These are phyloP conservation scores for Temnothorax ravouxi DNA, from an alignment of 2,888 invertebrate species.

Conservation along the genomic window DNA sequence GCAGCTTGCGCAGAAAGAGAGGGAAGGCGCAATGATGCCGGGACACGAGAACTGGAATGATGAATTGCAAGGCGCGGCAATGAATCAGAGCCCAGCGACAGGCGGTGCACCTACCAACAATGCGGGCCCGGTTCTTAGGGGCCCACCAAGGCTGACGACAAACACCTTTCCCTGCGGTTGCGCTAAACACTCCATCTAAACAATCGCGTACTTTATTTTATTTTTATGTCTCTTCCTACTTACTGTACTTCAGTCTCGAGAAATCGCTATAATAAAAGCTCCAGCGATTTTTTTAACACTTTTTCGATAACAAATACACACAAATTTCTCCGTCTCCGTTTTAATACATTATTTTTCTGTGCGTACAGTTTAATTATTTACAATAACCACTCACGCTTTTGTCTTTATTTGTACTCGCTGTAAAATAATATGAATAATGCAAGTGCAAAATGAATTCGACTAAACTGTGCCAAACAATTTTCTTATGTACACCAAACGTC, in stretches of 20 bases:
- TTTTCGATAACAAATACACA: background rate
- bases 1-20: slow-evolving; percentile 42
- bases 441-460: background rate
- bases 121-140: slow-evolving; percentile 78
- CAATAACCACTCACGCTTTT: background rate
- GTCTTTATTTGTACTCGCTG: background rate
- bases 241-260: background rate
- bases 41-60: slow-evolving; percentile 80
- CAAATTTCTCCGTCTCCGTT: background rate
- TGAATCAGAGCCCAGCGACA: slow-evolving; percentile 81
- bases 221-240: slow-evolving; percentile 34
- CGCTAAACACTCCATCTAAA: slow-evolving; percentile 61
- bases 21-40: slow-evolving; percentile 66
- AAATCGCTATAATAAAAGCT: background rate
- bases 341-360: background rate
- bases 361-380: background rate
- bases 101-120: slow-evolving; percentile 82
- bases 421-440: background rate
- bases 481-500: background rate
- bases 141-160: slow-evolving; percentile 80
- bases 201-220: slow-evolving; percentile 67
- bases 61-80: slow-evolving; percentile 81
- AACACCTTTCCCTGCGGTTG: slow-evolving; percentile 75
- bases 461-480: background rate
- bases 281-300: background rate